Base-by-base conservation (phyloP, 1,140 invertebrate genomes). In the Galleria mellonella region DNA sequence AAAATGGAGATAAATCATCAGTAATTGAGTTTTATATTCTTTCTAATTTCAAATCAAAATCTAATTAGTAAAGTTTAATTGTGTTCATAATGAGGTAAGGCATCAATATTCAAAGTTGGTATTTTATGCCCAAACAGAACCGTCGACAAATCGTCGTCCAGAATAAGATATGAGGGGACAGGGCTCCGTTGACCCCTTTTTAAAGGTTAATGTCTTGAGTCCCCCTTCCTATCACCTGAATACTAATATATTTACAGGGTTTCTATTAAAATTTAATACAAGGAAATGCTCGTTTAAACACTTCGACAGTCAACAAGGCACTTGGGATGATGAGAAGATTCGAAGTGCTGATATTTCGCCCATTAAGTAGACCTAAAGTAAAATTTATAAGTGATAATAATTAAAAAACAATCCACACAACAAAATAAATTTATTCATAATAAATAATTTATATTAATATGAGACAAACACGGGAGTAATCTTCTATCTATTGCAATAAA, bases 141-240 rank as follows among this genome's bases (percentile, higher is more conserved):
- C 58, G 58, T 55, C 46, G 52, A 67, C 62, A 66, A 72, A 72
- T 71, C 63, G 62, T 59, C 58, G 72, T 53, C 58, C 58, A 70
- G 76, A 81, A 83, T 83, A 78, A 81, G 66, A 72, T 77, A 78
- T 77, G 61, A 75, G 73, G 72, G 71, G 66, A 62, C 64, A 68
- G 45, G 70, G 73, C 63, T 83, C 81, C 65, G 69, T 72, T 76
- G 74, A 75, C 72, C 76, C 75, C 76, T 83, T 81, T 81, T 82
- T 74, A 83, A 79, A 79, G 79, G 79, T 83, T 81, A 79, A 82
- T 77, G 68, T 66, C 64, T 68, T 47, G 51, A 55, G 60, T 55
- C 60, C 59, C 56, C 55, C 65, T 45, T 51, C 32, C 45, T 63
- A 57, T 62, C 62, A 76, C 72, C 69, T 72, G 77, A 68, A 82